Evolutionary conservation across 2,797 vertebrate genomes (phyloP), one percentile per base, ranked within the genome.

Genomic region (Anas acuta): DNA sequence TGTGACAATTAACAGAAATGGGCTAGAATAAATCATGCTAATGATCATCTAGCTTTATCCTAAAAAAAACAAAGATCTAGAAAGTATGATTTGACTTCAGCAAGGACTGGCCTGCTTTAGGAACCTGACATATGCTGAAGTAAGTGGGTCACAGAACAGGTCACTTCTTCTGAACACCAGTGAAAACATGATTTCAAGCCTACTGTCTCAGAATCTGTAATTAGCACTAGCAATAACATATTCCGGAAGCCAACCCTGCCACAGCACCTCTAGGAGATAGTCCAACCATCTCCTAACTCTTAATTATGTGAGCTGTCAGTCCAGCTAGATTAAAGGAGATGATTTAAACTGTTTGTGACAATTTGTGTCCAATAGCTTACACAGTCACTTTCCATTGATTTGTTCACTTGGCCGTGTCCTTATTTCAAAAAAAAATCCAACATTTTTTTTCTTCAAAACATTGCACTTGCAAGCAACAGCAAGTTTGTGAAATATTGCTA

Each of bases 401-500:
- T 73, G 58, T 32, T 93, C 81, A 33, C 57, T 95, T 84, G 79
- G 84, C 32, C 43, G 0, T 32, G 60, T 66, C 77, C 84, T 35
- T 93, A 54, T 87, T 95, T 82, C 28, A 7, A 60, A 87, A 93
- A 87, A 84, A 88, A 43, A 56, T 7, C 11, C 57, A 37, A 41
- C 60, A 1, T 73, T 67, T 43, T 25, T 49, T 53, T 83, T 64
- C 49, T 39, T 1, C 58, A 91, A 92, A 97, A 85, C 84, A 87
- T 6, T 77, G 64, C 73, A 45, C 94, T 95, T 91, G 72, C 72
- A 83, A 85, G 92, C 84, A 90, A 84, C 26, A 83, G 84, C 93
- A 93, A 96, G 88, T 95, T 96, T 94, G 89, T 86, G 93, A 93
- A 96, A 94, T 94, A 96, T 91, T 97, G 93, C 96, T 95, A 95